Conservation (phyloP, 1,140 invertebrate species). For the Ostrea denselamellosa region DNA sequence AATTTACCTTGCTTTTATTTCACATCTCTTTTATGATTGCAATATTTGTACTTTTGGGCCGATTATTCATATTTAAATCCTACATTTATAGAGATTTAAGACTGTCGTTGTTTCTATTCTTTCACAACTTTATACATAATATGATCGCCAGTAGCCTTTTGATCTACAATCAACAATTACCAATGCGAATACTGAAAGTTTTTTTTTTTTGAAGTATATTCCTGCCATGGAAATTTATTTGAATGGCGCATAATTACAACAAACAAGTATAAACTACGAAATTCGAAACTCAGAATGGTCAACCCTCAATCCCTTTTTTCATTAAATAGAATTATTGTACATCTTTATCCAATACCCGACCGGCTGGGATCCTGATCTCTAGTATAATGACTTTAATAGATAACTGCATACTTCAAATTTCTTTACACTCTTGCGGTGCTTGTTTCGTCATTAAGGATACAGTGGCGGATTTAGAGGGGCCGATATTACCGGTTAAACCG, state of each 20-base stretch:
- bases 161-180: background rate
- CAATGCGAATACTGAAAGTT: background rate
- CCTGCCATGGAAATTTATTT: background rate
- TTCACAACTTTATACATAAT: background rate
- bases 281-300: too few species aligned
- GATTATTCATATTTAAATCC: constrained; percentile 16
- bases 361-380: too few species aligned
- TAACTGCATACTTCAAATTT: too few species aligned
- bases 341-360: too few species aligned
- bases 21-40: constrained; percentile 1
- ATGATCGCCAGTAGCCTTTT: background rate
- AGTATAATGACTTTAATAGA: too few species aligned
- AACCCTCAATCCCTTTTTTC: too few species aligned
- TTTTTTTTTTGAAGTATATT: background rate
- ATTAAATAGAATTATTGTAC: too few species aligned
- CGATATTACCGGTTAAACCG: too few species aligned
- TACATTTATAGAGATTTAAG: constrained; percentile 27
- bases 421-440: too few species aligned
- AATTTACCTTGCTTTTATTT: constrained; percentile 31
- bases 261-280: background rate
- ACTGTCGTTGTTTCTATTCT: constrained; percentile 12
- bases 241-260: background rate
- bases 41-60: constrained; percentile 13
- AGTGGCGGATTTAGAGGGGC: too few species aligned
- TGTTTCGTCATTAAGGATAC: too few species aligned